Base-by-base conservation (phyloP, 2,888 invertebrate genomes). In the Scotopteryx bipunctaria region DNA sequence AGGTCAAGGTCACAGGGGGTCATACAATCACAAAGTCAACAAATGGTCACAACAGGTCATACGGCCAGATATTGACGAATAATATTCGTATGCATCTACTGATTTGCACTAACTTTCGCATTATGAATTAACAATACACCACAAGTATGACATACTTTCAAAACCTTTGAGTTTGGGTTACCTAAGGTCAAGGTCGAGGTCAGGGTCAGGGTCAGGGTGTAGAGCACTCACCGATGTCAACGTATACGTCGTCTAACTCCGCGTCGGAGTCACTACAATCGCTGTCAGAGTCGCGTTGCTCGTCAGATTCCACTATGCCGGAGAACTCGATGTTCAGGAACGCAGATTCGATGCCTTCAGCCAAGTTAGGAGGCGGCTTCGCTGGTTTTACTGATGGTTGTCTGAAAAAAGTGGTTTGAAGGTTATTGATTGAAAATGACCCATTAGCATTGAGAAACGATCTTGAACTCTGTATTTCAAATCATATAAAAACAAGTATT, bases 261-360 rank as follows among this genome's bases (percentile, higher is more conserved):
- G 78, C 77, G 35, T 89, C 86, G 1, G 85, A 84, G 27, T 89
- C 89, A 45, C 89, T 88, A 6, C 73, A 64, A 3, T 87, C 87
- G 59, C 83, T 84, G 57, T 85, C 86, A 0, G 83, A 81, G 43
- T 86, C 86, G 14, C 79, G 71, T 56, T 82, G 83, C 35, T 86
- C 86, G 36, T 90, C 90, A 0, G 87, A 88, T 66, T 91, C 91
- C 9, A 91, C 91, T 6, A 91, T 91, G 2, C 91, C 91, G 0
- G 89, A 89, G 68, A 91, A 91, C 66, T 91, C 91, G 2, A 91
- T 91, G 66, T 91, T 91, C 1, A 91, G 81, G 74, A 91, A 91
- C 8, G 91, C 91, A 0, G 89, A 87, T 66, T 91, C 91, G 48
- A 91, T 91, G 15, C 89, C 90, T 53, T 90, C 90, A 0, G 90